A percentile compares a stretch with the other conserved stretches of the same genome.
Conservation (phyloP, 1,140 invertebrate genomes). For the Neoseiulus cucumeris region DNA sequence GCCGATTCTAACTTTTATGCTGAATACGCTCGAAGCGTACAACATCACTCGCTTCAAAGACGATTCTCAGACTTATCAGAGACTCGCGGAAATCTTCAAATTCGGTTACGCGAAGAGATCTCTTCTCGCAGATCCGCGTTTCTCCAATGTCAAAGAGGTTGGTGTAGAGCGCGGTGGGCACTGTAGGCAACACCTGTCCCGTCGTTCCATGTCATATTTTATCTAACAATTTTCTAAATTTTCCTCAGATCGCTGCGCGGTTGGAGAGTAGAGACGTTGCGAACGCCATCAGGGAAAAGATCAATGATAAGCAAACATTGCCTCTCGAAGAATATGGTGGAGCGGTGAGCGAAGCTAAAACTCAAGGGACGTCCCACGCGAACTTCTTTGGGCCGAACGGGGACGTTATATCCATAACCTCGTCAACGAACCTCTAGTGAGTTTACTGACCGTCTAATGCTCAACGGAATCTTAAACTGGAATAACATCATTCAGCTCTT, state of each 20-base stretch:
- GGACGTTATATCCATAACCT: constrained; percentile 75
- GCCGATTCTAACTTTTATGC: not conserved
- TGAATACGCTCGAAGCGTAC: not conserved
- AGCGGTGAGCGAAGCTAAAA: constrained; percentile 34
- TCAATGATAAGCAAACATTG: constrained; percentile 41
- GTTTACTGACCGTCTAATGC: constrained; percentile 22
- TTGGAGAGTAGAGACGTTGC: constrained; percentile 12
- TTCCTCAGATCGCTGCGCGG: constrained; percentile 7
- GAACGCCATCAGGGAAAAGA: constrained; percentile 8
- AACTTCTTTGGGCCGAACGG: constrained; percentile 62
- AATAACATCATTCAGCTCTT: not conserved
- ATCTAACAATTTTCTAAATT: too few relatives aligned
- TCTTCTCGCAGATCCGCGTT: constrained; percentile 29
- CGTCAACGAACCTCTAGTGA: constrained; percentile 75
- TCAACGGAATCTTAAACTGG: not conserved
- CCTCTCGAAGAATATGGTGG: constrained; percentile 47
- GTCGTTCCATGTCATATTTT: too few relatives aligned
- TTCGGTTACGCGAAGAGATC: constrained; percentile 33
- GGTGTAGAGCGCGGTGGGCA: not conserved
- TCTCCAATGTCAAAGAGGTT: constrained; percentile 21
- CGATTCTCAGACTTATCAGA: constrained; percentile 22
- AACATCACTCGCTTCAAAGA: constrained; percentile 1
- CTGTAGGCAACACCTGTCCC: too few relatives aligned
- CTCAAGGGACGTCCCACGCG: constrained; percentile 76
- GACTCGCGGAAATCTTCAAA: constrained; percentile 34